phyloP scores from a whole-genome alignment of 2,888 invertebrate species.

The Dilophus febrilis region DNA sequence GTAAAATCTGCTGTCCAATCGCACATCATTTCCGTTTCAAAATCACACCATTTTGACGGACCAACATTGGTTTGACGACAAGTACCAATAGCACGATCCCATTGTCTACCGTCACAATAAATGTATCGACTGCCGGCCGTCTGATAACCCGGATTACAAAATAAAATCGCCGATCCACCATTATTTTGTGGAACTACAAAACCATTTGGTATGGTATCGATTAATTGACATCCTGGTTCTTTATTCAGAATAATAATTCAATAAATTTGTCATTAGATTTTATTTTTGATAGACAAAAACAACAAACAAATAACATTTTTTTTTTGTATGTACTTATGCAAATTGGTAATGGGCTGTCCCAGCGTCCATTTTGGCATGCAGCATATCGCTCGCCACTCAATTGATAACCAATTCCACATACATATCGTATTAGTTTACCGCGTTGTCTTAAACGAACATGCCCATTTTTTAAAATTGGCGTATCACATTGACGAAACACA shows the following conservation, averaged over 20 bases:
- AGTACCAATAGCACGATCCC: conserved; percentile 49
- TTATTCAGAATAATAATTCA: background rate
- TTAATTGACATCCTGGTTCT: conserved; percentile 42
- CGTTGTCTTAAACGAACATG: conserved; percentile 2
- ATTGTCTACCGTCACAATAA: conserved; percentile 53
- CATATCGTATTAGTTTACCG: conserved; percentile 4
- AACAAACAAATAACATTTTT: too few relatives aligned
- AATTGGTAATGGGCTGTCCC: conserved; percentile 2
- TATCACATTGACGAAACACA: background rate
- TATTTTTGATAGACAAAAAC: too few relatives aligned
- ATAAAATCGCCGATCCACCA: conserved; percentile 41
- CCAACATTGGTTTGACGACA: conserved; percentile 30
- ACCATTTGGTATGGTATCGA: conserved; percentile 34
- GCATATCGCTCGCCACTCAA: background rate
- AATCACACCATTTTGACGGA: conserved; percentile 19
- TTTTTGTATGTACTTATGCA: conserved; percentile 1
- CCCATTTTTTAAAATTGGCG: conserved; percentile 8
- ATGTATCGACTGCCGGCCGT: conserved; percentile 40
- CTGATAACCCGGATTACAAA: conserved; percentile 46
- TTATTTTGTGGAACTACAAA: conserved; percentile 32
- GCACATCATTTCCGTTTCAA: conserved; percentile 40
- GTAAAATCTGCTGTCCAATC: conserved; percentile 59
- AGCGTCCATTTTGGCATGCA: conserved; percentile 1
- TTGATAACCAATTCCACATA: background rate
- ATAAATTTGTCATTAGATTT: background rate